Base-by-base conservation (phyloP, 37 sponge, comb jelly and placozoan species). In the Eunapius fragilis region DNA sequence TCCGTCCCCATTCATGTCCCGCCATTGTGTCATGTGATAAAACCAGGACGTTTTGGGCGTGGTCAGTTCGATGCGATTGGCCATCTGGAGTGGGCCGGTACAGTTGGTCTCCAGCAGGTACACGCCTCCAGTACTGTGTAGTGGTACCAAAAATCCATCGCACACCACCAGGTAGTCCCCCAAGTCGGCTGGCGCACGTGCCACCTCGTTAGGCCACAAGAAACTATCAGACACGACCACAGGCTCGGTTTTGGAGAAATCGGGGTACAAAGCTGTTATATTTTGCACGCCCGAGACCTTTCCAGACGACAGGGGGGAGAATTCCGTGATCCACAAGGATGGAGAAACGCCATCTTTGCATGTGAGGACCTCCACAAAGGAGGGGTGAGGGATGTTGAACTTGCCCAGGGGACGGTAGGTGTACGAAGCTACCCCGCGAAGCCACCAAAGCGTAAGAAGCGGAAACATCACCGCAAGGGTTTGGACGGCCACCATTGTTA, bases 321-420 rank as follows among this genome's bases (percentile, higher is more conserved):
- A 91, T 26, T 87, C 72, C 10, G 83, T 87, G 31, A 91, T 75
- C 92, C 92, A 91, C 80, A 91, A 74, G 1, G 81, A 50, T 14
- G 70, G 75, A 30, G 69, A 26, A 37, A 28, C 76, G 41, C 48
- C 72, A 1, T 31, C 41, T 48, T 73, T 74, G 76, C 88, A 81
- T 2, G 81, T 75, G 41, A 87, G 76, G 2, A 81, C 88, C 4
- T 38, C 38, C 10, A 81, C 45, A 68, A 87, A 87, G 69, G 88
- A 49, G 0, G 88, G 88, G 70, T 87, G 10, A 6, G 72, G 69
- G 27, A 87, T 32, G 45, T 58, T 45, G n/a, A 87, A 75, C 24
- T 87, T 87, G 0, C 88, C 88, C 45, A 87, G 41, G 9, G 74
- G 75, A 0, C 82, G 75, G 71, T 87, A 81, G n/a, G 82, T 33